Conservation (phyloP, 2,888 invertebrate genomes). For the Timema podura region DNA sequence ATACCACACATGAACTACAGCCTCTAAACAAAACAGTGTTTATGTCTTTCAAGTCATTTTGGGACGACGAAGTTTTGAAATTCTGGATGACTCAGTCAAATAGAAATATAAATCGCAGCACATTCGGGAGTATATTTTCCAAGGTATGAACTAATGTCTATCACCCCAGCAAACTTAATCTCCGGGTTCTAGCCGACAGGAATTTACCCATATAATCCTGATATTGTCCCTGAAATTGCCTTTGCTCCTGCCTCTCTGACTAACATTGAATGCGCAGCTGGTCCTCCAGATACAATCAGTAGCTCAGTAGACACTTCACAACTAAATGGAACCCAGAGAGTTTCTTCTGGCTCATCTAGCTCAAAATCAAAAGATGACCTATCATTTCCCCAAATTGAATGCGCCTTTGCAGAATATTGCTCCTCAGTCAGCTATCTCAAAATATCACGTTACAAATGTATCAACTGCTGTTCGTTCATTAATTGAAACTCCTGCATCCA, state of each 20-base stretch:
- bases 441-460: not conserved
- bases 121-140: constrained; percentile 9
- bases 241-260: too few species aligned
- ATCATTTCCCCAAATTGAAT: constrained; percentile 2
- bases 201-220: constrained; percentile 5
- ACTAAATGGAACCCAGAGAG: too few species aligned
- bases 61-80: constrained; percentile 11
- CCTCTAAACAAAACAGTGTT: too few species aligned
- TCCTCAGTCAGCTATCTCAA: constrained; percentile 7
- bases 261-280: too few species aligned
- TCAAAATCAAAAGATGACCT: constrained; percentile 11
- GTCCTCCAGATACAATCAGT: too few species aligned
- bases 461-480: constrained; percentile 4
- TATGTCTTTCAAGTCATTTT: too few species aligned
- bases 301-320: too few species aligned
- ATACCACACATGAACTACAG: too few species aligned
- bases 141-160: constrained; percentile 8
- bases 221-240: too few species aligned
- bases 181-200: constrained; percentile 8
- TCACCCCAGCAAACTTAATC: constrained; percentile 1
- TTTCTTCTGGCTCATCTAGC: too few species aligned
- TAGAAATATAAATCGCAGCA: constrained; percentile 11
- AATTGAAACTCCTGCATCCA: not conserved
- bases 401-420: constrained; percentile 5
- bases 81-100: constrained; percentile 3